Percentiles rank a stretch among this genome's conserved stretches.
phyloP scores from a whole-genome alignment of 2,888 invertebrate species.

The Ophraella communa region DNA sequence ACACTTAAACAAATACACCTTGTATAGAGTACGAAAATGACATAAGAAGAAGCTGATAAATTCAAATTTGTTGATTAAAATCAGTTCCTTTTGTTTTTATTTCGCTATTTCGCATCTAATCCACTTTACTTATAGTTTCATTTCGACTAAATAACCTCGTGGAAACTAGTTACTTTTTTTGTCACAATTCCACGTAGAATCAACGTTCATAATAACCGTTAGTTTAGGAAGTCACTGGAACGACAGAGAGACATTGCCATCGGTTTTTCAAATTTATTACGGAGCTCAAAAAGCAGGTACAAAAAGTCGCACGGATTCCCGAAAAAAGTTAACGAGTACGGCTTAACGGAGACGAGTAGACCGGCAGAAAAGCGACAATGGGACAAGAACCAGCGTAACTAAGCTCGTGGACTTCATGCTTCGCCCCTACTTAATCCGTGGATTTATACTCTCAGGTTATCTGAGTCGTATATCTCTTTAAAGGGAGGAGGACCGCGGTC shows the following conservation, averaged over 20 bases:
- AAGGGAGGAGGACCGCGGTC: constrained; percentile 54
- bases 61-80: no score
- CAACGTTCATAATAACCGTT: constrained; percentile 4
- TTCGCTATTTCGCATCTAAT: no score
- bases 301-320: constrained; percentile 7
- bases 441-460: constrained; percentile 61
- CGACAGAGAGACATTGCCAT: no score
- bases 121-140: no score
- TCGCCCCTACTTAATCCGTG: constrained; percentile 54
- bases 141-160: no score
- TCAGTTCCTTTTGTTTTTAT: no score
- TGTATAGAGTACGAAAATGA: no score
- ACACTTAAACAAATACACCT: no score
- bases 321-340: constrained; percentile 25
- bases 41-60: no score
- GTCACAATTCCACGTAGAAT: background rate
- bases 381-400: constrained; percentile 58
- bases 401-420: constrained; percentile 51
- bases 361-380: constrained; percentile 26
- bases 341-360: constrained; percentile 23
- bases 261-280: constrained; percentile 9
- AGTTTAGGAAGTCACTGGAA: background rate
- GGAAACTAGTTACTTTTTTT: no score
- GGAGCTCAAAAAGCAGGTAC: constrained; percentile 10
- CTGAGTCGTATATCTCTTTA: constrained; percentile 59